phyloP scores from a whole-genome alignment of 2,113 vertebrate species.

The Zosterops pallidus region DNA sequence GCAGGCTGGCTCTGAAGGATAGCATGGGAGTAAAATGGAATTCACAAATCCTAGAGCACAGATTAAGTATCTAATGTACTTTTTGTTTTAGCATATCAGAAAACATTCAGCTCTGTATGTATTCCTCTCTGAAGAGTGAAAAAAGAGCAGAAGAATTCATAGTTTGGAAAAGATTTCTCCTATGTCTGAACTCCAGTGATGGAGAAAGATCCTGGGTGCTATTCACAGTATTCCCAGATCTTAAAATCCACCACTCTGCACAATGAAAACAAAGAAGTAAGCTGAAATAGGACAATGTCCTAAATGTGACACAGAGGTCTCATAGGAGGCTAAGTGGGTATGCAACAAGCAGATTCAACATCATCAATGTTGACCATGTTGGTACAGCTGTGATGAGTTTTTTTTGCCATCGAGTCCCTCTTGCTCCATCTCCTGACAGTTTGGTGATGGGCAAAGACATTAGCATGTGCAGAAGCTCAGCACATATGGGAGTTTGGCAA shows the following conservation, averaged over 20 bases:
- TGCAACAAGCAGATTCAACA: neutral
- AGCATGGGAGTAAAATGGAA: neutral
- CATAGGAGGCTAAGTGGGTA: neutral
- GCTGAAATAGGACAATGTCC: neutral
- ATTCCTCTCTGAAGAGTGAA: neutral
- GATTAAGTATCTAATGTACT: neutral
- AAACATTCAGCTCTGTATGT: neutral
- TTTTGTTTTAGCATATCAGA: neutral
- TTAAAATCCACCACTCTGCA: neutral
- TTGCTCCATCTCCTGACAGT: neutral
- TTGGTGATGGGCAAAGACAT: neutral
- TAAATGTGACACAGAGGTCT: neutral
- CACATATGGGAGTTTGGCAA: neutral
- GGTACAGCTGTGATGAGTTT: neutral
- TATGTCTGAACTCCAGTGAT: neutral
- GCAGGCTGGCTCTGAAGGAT: neutral
- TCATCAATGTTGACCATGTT: neutral
- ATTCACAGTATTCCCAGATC: neutral
- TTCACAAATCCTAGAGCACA: neutral
- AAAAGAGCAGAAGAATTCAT: neutral
- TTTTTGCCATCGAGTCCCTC: neutral
- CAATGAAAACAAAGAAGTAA: neutral
- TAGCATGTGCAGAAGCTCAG: neutral
- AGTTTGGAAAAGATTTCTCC: neutral
- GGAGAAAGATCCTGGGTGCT: neutral